Evolutionary conservation across 2,113 vertebrate genomes (phyloP), one percentile per base, ranked within the genome.

Genomic region (Ploceus nigricollis): DNA sequence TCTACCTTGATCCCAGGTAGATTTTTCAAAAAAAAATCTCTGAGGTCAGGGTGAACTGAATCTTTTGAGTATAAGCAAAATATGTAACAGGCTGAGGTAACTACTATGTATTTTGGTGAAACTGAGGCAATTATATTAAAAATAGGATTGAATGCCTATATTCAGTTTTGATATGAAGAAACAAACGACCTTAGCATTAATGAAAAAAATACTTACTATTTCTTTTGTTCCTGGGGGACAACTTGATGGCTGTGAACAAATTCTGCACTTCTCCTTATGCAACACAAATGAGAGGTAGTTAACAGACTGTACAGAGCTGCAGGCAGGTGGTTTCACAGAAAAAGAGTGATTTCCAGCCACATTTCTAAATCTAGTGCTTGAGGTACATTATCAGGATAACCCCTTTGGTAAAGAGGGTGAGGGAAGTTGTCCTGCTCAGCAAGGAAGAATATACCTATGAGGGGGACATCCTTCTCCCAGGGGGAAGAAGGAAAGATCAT

Each of bases 161-260:
- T 71, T 75, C 18, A 58, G 22, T 66, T 92, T 40, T 72, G 33
- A 44, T 54, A 33, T 13, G 6, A 13, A 75, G 73, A 72, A 21
- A 10, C 1, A 24, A 50, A 57, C 3, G 8, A 42, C 6, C 3
- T 11, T 8, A 44, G 3, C 7, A 44, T 58, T 48, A 72, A 64
- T 58, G 40, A 86, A 44, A 72, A 70, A 92, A 96, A 75, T 89
- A 98, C 98, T 98, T 96, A 98, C 98, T 14, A 97, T 66, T 24
- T 91, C 93, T 60, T 88, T 89, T 10, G 97, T 98, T 97, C 98
- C 97, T 19, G 87, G 51, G 1, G 99, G 98, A 90, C 99, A 99
- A 7, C 53, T 54, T 10, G 91, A 58, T 16, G 30, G 4, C 4
- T 81, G 69, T 1, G 54, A 57, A 84, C 98, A 98, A 50, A 82